phyloP scores from a whole-genome alignment of 1,140 invertebrate genomes.

The Limonius californicus region DNA sequence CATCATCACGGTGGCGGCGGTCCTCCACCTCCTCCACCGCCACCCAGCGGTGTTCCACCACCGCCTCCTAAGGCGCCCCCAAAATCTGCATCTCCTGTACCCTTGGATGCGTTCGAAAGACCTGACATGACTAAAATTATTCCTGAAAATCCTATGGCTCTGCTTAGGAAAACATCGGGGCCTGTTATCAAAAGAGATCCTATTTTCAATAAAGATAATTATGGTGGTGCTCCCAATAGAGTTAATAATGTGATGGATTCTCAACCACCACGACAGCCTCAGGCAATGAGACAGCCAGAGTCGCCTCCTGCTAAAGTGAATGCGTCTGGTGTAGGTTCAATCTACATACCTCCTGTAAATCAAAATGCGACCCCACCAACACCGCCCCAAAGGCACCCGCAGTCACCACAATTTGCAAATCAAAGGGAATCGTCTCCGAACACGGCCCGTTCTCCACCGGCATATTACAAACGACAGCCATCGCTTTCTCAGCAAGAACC shows the following conservation, averaged over 20 bases:
- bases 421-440: constrained; percentile 50
- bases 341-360: constrained; percentile 44
- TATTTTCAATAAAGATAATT: constrained; percentile 16
- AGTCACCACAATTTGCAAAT: constrained; percentile 46
- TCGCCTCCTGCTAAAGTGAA: constrained; percentile 16
- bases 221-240: not conserved
- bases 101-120: constrained; percentile 48
- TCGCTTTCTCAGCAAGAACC: constrained; percentile 27
- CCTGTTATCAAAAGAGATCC: constrained; percentile 43
- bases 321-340: constrained; percentile 36
- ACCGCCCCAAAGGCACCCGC: constrained; percentile 52
- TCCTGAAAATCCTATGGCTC: constrained; percentile 61
- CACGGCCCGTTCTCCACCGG: constrained; percentile 48
- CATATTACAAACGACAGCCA: constrained; percentile 50
- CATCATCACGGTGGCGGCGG: constrained; percentile 37
- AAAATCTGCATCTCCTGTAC: constrained; percentile 46
- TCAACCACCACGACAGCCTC: constrained; percentile 11
- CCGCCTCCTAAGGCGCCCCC: constrained; percentile 53
- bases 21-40: constrained; percentile 49
- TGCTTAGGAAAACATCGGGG: constrained; percentile 50
- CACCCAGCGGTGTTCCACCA: constrained; percentile 51
- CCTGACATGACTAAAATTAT: constrained; percentile 63
- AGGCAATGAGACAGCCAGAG: constrained; percentile 33
- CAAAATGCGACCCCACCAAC: constrained; percentile 33
- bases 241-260: not conserved